Conservation (phyloP, 2,888 invertebrate genomes). For the Rapana venosa region DNA sequence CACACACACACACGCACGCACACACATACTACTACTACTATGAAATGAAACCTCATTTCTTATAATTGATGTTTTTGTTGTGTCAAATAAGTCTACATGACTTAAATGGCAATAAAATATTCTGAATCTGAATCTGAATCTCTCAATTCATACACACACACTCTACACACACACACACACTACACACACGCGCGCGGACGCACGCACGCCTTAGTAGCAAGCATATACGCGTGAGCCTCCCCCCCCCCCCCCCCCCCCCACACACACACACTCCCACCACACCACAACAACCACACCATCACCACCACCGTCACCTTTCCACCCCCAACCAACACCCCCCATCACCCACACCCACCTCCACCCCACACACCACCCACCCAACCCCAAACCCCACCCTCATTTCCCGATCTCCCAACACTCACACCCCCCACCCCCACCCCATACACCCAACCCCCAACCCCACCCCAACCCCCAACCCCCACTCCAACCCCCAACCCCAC, state of each 20-base stretch:
- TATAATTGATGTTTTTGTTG: too few relatives aligned
- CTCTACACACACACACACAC: background rate
- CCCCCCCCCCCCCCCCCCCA: background rate
- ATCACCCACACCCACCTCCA: background rate
- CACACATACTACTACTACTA: background rate
- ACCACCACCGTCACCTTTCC: background rate
- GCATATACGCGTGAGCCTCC: background rate
- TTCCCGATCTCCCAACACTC: background rate
- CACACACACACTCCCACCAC: constrained; percentile 17
- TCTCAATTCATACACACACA: background rate
- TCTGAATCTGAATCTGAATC: too few relatives aligned
- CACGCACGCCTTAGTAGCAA: background rate
- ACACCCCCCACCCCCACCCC: background rate
- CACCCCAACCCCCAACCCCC: background rate
- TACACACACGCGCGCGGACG: background rate
- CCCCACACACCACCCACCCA: background rate
- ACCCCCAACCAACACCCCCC: background rate
- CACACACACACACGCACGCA: constrained; percentile 19
- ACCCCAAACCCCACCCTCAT: background rate
- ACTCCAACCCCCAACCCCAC: background rate
- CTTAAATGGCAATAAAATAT: too few relatives aligned
- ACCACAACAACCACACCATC: background rate
- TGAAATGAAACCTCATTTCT: too few relatives aligned
- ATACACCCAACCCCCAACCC: background rate
- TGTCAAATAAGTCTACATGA: too few relatives aligned